Evolutionary conservation across 2,113 vertebrate species (phyloP).

Genomic region (Plestiodon gilberti): DNA sequence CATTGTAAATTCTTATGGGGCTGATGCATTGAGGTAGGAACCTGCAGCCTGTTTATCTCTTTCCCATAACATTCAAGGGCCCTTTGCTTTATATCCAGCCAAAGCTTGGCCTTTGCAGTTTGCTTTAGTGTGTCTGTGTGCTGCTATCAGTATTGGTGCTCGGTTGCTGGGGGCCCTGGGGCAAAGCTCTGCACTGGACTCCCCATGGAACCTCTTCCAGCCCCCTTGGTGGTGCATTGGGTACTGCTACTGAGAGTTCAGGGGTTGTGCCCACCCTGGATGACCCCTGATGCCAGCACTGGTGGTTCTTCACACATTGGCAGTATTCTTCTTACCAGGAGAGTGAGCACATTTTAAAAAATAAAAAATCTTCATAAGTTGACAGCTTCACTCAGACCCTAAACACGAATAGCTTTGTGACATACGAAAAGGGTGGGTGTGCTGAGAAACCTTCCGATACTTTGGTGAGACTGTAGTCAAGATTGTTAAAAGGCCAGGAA

Average conservation of each 20-base stretch:
- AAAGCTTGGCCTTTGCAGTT: not conserved
- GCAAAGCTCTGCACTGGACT: too few species aligned
- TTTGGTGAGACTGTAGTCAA: not conserved
- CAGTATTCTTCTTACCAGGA: not conserved
- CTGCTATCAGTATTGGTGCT: not conserved
- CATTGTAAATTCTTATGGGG: conserved; percentile 89
- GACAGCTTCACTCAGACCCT: not conserved
- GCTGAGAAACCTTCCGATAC: not conserved
- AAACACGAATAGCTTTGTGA: not conserved
- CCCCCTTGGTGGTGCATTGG: too few species aligned
- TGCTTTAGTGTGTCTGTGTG: not conserved
- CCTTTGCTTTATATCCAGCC: not conserved
- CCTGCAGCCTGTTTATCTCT: not conserved
- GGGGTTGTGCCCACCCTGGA: too few species aligned
- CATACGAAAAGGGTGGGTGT: not conserved
- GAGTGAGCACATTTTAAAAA: not conserved
- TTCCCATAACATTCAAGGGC: not conserved
- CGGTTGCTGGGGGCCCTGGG: too few species aligned
- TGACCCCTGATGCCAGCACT: too few species aligned
- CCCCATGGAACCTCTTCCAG: too few species aligned
- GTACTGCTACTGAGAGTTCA: too few species aligned
- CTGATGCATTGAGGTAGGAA: conserved; percentile 92
- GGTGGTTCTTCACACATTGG: not conserved
- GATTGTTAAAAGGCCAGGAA: not conserved
- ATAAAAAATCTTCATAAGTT: not conserved